Evolutionary conservation across 2,888 invertebrate genomes (phyloP).

Genomic region (Rapana venosa): DNA sequence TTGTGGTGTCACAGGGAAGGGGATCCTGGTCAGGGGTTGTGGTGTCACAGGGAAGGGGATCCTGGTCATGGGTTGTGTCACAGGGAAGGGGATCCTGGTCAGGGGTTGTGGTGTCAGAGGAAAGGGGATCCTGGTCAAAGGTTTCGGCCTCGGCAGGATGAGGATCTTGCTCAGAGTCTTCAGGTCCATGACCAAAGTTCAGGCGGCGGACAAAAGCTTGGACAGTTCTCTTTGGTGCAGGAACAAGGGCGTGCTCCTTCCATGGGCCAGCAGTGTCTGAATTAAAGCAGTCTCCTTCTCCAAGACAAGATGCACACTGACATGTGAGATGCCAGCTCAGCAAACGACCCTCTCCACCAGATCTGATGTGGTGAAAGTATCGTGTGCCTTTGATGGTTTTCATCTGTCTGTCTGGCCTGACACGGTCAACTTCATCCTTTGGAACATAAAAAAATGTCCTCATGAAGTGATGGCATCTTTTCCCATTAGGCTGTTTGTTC

Average conservation of each 20-base stretch:
- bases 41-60: too few relatives aligned
- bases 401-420: background rate
- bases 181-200: too few relatives aligned
- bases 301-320: background rate
- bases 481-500: background rate
- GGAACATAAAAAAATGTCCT: conserved; percentile 3
- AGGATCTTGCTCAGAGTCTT: too few relatives aligned
- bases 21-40: too few relatives aligned
- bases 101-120: too few relatives aligned
- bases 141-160: too few relatives aligned
- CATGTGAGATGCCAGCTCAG: background rate
- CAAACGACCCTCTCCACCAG: background rate
- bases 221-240: too few relatives aligned
- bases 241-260: background rate
- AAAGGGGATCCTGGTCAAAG: too few relatives aligned
- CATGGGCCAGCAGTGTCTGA: background rate
- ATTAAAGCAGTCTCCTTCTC: background rate
- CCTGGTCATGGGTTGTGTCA: too few relatives aligned
- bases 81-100: too few relatives aligned
- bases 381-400: background rate
- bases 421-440: background rate
- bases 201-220: too few relatives aligned
- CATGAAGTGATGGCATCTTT: background rate
- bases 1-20: too few relatives aligned
- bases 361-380: background rate